phyloP scores from a whole-genome alignment of 2,113 vertebrate genomes.

The Pangasianodon hypophthalmus region DNA sequence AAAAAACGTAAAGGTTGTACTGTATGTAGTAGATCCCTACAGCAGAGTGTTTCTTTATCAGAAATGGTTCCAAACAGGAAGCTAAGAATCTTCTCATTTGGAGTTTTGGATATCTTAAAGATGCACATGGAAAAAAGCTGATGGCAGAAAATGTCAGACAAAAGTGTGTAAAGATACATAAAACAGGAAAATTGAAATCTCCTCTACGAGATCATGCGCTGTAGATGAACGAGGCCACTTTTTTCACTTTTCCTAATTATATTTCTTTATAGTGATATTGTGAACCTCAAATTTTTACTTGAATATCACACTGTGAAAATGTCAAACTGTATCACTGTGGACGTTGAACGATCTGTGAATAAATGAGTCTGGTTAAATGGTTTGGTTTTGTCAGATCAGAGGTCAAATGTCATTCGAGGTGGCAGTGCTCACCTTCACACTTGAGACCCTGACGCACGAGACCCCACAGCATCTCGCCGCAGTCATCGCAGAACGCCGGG shows the following conservation, averaged over 20 bases:
- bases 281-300: not conserved
- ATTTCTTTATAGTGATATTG: not conserved
- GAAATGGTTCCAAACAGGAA: not conserved
- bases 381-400: not conserved
- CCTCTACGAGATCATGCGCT: not conserved
- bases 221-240: not conserved
- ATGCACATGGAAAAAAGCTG: not conserved
- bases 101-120: not conserved
- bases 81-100: not conserved
- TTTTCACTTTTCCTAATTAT: not conserved
- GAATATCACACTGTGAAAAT: not conserved
- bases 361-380: not conserved
- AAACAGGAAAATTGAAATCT: not conserved
- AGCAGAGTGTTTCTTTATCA: not conserved
- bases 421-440: constrained; percentile 86
- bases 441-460: constrained; percentile 97
- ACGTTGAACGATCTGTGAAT: not conserved
- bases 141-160: not conserved
- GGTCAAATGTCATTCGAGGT: not conserved
- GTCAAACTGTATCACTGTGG: not conserved
- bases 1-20: not conserved
- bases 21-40: not conserved
- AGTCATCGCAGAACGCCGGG: constrained; percentile 98
- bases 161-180: not conserved
- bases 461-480: constrained; percentile 99